Base-by-base conservation (phyloP, 1,140 invertebrate species). In the Zaprionus camerounensis region DNA sequence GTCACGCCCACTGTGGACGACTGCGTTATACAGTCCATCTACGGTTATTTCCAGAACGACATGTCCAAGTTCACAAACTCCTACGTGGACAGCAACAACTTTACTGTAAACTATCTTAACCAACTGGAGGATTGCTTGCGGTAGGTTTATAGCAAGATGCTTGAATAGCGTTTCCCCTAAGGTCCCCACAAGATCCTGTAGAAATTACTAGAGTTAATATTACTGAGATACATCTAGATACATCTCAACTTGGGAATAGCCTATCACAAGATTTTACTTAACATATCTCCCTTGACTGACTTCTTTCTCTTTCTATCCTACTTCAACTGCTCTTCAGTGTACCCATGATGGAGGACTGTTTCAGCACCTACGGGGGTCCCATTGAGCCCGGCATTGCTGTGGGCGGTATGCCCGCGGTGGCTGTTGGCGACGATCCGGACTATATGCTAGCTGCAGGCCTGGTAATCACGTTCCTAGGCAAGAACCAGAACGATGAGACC, bases 321-420 rank as follows among this genome's bases (percentile, higher is more conserved):
- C 28, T 3, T 17, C n/a, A 3, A 66, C 93, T 84, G 17, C 3
- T 66, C 93, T 83, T 91, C 24, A 96, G 96, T 75, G 95, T 95
- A 67, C 93, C 94, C 24, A 94, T 94, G 64, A 93, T 94, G 75
- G 85, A 94, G 1, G 91, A 94, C 15, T 99, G 98, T 93, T 92
- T 98, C 31, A 96, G 95, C 9, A 93, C 94, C 0, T 98, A 96
- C 93, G 97, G 97, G 12, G 97, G 97, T 15, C 97, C 97, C n/a
- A 94, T 98, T 24, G 95, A 97, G 81, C 97, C 97, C 1, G 96
- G 95, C 80, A 93, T 98, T 53, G 95, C 95, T 3, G 93, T 98
- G 9, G 98, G 97, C 31, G 97, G 97, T 36, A 97, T 95, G 93
- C 92, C 85, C 17, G 65, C 76, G 12, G 77, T 81, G 2, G 62